Evolutionary conservation across 2,797 vertebrate genomes (phyloP).

Genomic region (Onychomys arenicola): DNA sequence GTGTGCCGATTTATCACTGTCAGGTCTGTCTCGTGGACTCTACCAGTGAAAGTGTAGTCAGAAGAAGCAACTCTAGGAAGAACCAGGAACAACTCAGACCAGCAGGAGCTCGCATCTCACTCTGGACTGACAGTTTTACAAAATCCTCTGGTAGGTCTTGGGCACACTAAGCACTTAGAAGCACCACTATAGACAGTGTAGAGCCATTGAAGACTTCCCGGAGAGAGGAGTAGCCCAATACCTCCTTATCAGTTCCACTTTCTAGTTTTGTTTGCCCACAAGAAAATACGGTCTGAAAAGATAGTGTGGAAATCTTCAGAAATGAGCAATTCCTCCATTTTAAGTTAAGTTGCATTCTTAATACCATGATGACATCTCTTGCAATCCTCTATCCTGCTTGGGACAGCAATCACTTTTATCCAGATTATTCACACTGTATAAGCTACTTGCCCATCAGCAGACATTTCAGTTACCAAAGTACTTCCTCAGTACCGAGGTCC

Average conservation of each 20-base stretch:
- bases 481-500: background rate
- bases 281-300: background rate
- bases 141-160: background rate
- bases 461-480: background rate
- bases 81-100: background rate
- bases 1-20: accelerated
- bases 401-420: background rate
- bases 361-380: background rate
- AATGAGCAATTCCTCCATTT: background rate
- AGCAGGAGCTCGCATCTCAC: background rate
- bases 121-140: background rate
- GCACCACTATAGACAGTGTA: background rate
- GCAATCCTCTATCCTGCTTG: background rate
- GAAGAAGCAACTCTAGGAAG: background rate
- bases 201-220: background rate
- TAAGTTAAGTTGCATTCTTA: background rate
- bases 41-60: background rate
- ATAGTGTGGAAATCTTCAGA: background rate
- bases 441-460: background rate
- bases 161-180: background rate
- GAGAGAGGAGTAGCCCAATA: too few relatives aligned
- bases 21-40: background rate
- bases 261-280: background rate
- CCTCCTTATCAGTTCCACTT: background rate
- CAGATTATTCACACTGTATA: background rate